Conservation (phyloP, 2,888 invertebrate genomes). For the Epiblema foenella region DNA sequence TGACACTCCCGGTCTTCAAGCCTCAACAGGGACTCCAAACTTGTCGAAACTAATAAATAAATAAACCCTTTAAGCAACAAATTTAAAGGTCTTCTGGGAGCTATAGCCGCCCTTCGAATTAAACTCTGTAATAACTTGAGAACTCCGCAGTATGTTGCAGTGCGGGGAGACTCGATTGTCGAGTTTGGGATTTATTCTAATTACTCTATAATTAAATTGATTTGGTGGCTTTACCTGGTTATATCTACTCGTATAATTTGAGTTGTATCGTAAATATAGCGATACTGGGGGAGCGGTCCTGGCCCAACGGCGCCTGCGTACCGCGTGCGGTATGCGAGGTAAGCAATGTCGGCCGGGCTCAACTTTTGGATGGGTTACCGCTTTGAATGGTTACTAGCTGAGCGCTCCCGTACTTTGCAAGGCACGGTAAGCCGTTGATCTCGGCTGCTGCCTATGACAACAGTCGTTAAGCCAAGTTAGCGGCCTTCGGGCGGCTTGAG, state of each 20-base stretch:
- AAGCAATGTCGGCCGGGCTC: too few species aligned
- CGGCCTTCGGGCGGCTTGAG: too few species aligned
- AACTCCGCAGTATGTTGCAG: slow-evolving; percentile 63
- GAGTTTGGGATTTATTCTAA: slow-evolving; percentile 29
- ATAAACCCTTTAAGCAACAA: slow-evolving; percentile 60
- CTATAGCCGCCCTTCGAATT: slow-evolving; percentile 67
- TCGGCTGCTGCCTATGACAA: too few species aligned
- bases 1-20: slow-evolving; percentile 33
- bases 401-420: too few species aligned
- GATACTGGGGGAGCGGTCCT: too few species aligned
- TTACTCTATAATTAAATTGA: slow-evolving; percentile 28
- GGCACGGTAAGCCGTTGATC: too few species aligned
- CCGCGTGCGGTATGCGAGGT: too few species aligned
- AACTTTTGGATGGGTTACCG: too few species aligned
- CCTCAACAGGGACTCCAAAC: slow-evolving; percentile 47
- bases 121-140: slow-evolving; percentile 62
- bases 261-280: not conserved
- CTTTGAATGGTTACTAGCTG: too few species aligned
- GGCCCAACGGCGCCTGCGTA: too few species aligned
- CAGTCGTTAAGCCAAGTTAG: too few species aligned
- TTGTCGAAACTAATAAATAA: slow-evolving; percentile 60
- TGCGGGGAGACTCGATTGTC: slow-evolving; percentile 46
- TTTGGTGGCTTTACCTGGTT: not conserved
- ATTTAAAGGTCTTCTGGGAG: slow-evolving; percentile 65
- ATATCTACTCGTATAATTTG: not conserved